Conservation (phyloP, 2,888 invertebrate species). For the Timandra comae region DNA sequence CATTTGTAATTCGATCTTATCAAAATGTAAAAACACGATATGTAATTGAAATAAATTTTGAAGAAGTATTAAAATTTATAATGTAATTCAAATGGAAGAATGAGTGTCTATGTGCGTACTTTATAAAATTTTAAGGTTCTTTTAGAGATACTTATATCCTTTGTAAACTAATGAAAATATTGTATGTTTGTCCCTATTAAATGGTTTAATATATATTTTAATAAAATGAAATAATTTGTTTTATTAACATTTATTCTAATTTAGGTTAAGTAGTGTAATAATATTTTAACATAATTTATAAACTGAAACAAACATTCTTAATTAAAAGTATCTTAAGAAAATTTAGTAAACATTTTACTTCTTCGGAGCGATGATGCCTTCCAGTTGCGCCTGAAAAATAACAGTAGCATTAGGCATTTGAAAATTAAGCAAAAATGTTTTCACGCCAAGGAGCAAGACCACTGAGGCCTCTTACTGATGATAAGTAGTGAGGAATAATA, state of each 20-base stretch:
- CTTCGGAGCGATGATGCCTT: slow-evolving; percentile 96
- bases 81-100: slow-evolving; percentile 44
- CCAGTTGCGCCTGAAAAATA: slow-evolving; percentile 86
- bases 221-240: slow-evolving; percentile 50
- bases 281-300: slow-evolving; percentile 17
- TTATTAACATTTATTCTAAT: slow-evolving; percentile 30
- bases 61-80: slow-evolving; percentile 33
- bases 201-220: slow-evolving; percentile 77
- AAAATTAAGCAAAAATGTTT: not conserved
- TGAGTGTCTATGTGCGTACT: slow-evolving; percentile 58
- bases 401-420: slow-evolving; percentile 4
- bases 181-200: slow-evolving; percentile 75
- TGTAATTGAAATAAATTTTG: slow-evolving; percentile 37
- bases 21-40: slow-evolving; percentile 38
- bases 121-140: slow-evolving; percentile 69
- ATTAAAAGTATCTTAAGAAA: slow-evolving; percentile 24
- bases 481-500: too few species aligned
- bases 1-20: slow-evolving; percentile 28
- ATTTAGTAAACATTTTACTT: slow-evolving; percentile 74
- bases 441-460: not conserved
- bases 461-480: too few species aligned
- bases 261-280: too few species aligned
- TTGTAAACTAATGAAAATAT: slow-evolving; percentile 75
- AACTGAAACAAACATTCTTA: slow-evolving; percentile 20
- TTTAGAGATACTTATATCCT: slow-evolving; percentile 52